Percentiles rank a stretch among this genome's conserved stretches.
phyloP scores from a whole-genome alignment of 2,797 vertebrate species.

The Chrosomus eos region DNA sequence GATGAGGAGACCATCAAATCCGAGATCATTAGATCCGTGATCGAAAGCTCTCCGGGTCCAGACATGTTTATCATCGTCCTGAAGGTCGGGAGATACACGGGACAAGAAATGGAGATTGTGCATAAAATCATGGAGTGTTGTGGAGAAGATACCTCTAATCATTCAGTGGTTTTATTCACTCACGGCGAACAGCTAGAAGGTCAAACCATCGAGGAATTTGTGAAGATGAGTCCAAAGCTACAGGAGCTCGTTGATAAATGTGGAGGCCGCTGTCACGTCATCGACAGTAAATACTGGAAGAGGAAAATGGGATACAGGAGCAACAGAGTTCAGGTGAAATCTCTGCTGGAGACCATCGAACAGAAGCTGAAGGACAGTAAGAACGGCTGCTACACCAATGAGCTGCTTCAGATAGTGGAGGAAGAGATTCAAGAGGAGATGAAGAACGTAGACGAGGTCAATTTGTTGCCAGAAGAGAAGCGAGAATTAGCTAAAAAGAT shows the following conservation, averaged over 20 bases:
- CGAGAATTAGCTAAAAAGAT: background rate
- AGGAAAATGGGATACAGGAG: constrained; percentile 35
- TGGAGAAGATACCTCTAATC: constrained; percentile 61
- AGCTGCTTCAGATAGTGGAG: constrained; percentile 38
- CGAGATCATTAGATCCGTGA: constrained; percentile 61
- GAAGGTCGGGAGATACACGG: constrained; percentile 68
- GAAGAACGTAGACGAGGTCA: background rate
- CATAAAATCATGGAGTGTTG: constrained; percentile 57
- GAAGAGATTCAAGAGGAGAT: constrained; percentile 30
- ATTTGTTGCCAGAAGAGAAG: background rate
- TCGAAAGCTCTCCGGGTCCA: constrained; percentile 65
- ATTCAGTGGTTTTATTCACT: constrained; percentile 67
- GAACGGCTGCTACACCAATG: constrained; percentile 42
- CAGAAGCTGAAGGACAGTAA: constrained; percentile 29
- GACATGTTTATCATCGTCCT: constrained; percentile 72
- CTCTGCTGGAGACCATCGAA: constrained; percentile 43
- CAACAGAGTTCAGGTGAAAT: constrained; percentile 52
- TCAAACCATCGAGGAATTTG: constrained; percentile 47
- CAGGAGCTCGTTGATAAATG: constrained; percentile 51
- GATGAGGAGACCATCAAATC: constrained; percentile 32
- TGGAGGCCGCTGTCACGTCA: constrained; percentile 49
- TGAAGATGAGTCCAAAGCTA: constrained; percentile 38
- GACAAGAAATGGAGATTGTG: constrained; percentile 59
- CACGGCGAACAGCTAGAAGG: constrained; percentile 14
- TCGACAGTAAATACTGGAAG: constrained; percentile 51